These are phyloP conservation scores for Microcebus lehilahytsara DNA, from an alignment of 2,113 vertebrate genomes.

Conservation along the genomic window DNA sequence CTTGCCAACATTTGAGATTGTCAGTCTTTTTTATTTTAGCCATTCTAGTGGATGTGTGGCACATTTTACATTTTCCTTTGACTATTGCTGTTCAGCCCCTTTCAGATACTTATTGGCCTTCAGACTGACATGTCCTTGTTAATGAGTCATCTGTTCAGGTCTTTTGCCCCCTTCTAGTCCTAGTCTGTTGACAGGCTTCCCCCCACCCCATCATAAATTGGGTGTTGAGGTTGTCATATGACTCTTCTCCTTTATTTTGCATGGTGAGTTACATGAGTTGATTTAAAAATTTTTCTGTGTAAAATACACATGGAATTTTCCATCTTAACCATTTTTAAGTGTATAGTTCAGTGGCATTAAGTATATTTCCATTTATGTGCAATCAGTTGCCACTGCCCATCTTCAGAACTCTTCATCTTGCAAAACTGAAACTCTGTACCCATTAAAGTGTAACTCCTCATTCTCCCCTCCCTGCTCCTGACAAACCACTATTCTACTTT, in stretches of 20 bases:
- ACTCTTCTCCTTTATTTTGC: neutral
- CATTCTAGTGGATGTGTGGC: no score
- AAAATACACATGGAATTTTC: neutral
- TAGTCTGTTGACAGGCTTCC: no score
- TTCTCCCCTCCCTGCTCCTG: no score
- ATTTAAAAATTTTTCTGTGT: neutral
- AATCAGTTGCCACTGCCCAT: neutral
- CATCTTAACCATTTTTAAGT: neutral
- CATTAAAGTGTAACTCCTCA: neutral
- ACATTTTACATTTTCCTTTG: neutral
- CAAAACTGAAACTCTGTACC: no score
- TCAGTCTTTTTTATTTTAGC: neutral
- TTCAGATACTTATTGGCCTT: neutral
- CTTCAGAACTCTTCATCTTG: neutral
- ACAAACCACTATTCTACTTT: neutral
- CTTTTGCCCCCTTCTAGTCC: neutral
- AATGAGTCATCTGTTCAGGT: neutral
- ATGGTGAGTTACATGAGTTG: neutral
- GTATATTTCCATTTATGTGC: neutral
- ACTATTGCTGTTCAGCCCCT: no score
- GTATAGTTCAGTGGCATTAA: neutral
- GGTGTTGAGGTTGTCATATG: neutral
- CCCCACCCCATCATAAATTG: neutral
- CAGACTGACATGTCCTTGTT: neutral
- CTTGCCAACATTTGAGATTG: neutral